Conservation (phyloP, 2,888 invertebrate species). For the Nysson spinosus region DNA sequence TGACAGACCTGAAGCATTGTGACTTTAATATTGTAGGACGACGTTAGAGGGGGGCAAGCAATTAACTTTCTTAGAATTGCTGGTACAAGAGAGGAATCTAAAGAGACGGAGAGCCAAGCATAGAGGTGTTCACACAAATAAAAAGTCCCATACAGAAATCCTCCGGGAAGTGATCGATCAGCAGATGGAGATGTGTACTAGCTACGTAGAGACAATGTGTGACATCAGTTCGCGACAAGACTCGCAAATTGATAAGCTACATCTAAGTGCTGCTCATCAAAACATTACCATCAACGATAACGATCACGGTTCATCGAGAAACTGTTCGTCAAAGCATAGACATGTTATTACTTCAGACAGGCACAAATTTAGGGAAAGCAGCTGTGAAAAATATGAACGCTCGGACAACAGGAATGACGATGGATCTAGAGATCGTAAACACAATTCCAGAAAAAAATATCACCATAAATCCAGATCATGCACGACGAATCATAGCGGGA, state of each 20-base stretch:
- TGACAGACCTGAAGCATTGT: background rate
- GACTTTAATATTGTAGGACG: conserved; percentile 31
- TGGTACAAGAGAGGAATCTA: conserved; percentile 72
- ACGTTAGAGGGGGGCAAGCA: conserved; percentile 40
- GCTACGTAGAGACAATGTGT: conserved; percentile 58
- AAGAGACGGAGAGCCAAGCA: conserved; percentile 73
- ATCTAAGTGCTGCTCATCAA: no score
- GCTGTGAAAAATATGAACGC: background rate
- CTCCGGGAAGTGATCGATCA: conserved; percentile 73
- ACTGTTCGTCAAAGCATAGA: no score
- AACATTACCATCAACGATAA: no score
- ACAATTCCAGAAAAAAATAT: no score
- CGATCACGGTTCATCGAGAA: no score
- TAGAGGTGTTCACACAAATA: conserved; percentile 74
- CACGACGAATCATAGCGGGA: no score
- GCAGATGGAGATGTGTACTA: conserved; percentile 73
- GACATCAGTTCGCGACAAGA: background rate
- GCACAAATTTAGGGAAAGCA: background rate
- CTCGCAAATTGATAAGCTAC: background rate
- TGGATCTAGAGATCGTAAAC: conserved; percentile 15
- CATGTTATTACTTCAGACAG: no score
- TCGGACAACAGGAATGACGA: background rate
- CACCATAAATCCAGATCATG: no score
- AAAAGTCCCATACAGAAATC: conserved; percentile 73
- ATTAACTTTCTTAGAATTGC: conserved; percentile 66